Percentiles rank a stretch among this genome's conserved stretches.
phyloP scores from a whole-genome alignment of 2,888 invertebrate species.

The Aelia acuminata region DNA sequence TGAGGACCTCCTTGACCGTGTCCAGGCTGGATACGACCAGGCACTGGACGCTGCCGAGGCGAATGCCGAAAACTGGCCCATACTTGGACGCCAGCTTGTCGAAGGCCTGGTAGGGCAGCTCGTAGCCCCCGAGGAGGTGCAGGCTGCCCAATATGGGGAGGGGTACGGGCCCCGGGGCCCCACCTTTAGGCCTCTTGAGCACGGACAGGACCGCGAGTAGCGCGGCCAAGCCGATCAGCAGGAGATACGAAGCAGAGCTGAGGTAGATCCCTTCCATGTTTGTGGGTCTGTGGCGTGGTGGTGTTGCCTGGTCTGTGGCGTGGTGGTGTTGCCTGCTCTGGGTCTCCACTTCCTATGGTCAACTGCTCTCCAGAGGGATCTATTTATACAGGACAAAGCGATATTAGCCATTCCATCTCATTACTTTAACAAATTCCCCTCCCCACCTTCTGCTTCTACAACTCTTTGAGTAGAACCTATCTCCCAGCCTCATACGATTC shows the following conservation, averaged over 20 bases:
- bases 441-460: no score
- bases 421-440: slow-evolving; percentile 64
- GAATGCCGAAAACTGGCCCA: slow-evolving; percentile 73
- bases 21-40: slow-evolving; percentile 75
- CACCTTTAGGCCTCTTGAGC: slow-evolving; percentile 50
- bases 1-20: slow-evolving; percentile 74
- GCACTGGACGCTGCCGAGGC: slow-evolving; percentile 73
- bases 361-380: slow-evolving; percentile 52
- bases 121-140: slow-evolving; percentile 73
- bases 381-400: slow-evolving; percentile 63
- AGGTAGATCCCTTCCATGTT: slow-evolving; percentile 64
- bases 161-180: slow-evolving; percentile 71
- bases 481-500: slow-evolving; percentile 28
- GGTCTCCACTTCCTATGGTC: slow-evolving; percentile 64
- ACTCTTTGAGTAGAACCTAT: slow-evolving; percentile 61
- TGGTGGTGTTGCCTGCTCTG: slow-evolving; percentile 62
- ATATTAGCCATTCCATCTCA: slow-evolving; percentile 63
- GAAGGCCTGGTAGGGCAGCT: slow-evolving; percentile 76
- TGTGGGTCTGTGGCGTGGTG: slow-evolving; percentile 52
- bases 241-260: slow-evolving; percentile 65
- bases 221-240: slow-evolving; percentile 62
- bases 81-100: slow-evolving; percentile 71
- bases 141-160: slow-evolving; percentile 75
- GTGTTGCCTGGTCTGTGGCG: slow-evolving; percentile 61
- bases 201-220: slow-evolving; percentile 56